Evolutionary conservation across 2,113 vertebrate species (phyloP).

Genomic region (Oryzias melastigma): DNA sequence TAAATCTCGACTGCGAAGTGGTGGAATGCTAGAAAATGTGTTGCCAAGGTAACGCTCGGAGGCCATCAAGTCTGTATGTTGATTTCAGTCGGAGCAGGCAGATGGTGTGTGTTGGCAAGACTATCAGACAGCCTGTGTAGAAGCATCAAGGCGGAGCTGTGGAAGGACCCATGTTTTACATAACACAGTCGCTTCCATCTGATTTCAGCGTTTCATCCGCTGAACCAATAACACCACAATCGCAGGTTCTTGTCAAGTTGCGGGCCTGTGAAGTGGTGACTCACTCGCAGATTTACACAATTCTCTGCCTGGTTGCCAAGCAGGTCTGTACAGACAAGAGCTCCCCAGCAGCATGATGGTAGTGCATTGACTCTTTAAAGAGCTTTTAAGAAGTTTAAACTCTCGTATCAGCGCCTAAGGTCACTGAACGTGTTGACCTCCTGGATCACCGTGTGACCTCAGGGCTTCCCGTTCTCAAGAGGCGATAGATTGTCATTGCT

Average conservation of each 20-base stretch:
- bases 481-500: constrained; percentile 21
- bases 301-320: constrained; percentile 17
- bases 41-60: constrained; percentile 49
- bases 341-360: not conserved
- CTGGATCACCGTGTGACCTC: constrained; percentile 14
- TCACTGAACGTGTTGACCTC: constrained; percentile 12
- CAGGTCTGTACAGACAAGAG: constrained; percentile 6
- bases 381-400: not conserved
- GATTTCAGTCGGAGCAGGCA: constrained; percentile 20
- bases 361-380: not conserved
- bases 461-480: constrained; percentile 18
- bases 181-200: constrained; percentile 28
- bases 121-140: constrained; percentile 1
- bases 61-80: constrained; percentile 8
- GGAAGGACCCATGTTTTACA: constrained; percentile 16
- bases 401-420: not conserved
- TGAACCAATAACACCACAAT: constrained; percentile 20
- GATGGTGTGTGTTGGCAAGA: constrained; percentile 31
- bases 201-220: constrained; percentile 11
- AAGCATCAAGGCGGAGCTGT: not conserved
- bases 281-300: constrained; percentile 30
- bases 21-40: constrained; percentile 16
- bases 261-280: constrained; percentile 42
- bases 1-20: not conserved
- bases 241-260: constrained; percentile 28